Conservation (phyloP, 2,113 vertebrate species). For the Laterallus jamaicensis region DNA sequence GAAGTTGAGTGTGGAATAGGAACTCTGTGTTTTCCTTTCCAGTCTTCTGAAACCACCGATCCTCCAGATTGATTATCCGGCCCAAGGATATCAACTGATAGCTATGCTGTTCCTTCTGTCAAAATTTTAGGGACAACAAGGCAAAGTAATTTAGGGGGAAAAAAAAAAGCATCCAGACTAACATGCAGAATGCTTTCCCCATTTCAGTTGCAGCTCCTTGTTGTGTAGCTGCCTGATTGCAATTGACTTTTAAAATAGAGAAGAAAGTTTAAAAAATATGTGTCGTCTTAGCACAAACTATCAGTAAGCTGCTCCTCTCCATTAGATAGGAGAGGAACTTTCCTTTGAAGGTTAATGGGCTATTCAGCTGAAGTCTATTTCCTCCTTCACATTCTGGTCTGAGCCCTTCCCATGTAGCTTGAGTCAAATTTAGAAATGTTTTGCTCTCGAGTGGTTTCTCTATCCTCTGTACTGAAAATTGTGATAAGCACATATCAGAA, state of each 20-base stretch:
- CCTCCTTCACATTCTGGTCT: neutral
- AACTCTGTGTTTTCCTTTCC: neutral
- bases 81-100: neutral
- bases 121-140: neutral
- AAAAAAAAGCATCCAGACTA: neutral
- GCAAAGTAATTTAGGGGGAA: neutral
- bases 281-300: neutral
- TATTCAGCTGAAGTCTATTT: neutral
- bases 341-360: neutral
- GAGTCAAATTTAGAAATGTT: neutral
- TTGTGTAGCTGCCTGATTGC: neutral
- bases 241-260: neutral
- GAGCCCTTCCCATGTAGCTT: neutral
- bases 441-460: neutral
- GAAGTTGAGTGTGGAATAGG: neutral
- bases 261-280: neutral
- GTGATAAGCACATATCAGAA: neutral
- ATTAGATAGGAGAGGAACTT: neutral
- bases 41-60: neutral
- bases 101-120: neutral
- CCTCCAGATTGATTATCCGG: neutral
- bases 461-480: neutral
- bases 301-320: neutral
- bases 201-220: neutral
- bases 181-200: neutral